These are phyloP conservation scores for Hemibagrus guttatus DNA, from an alignment of 2,797 vertebrate genomes.

Conservation along the genomic window DNA sequence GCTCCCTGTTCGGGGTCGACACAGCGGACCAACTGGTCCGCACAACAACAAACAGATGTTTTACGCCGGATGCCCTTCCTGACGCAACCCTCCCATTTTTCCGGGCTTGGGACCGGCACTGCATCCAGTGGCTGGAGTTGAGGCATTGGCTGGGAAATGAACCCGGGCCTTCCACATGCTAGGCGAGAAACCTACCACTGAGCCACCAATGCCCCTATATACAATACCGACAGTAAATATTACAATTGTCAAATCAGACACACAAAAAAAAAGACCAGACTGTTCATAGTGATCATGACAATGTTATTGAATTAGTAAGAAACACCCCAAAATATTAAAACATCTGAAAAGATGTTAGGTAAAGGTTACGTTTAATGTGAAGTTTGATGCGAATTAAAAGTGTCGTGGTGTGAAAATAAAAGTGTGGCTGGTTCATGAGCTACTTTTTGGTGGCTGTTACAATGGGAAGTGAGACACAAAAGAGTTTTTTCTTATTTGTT, in stretches of 20 bases:
- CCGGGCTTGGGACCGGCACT: too few relatives aligned
- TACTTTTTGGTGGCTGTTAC: not conserved
- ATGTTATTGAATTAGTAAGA: not conserved
- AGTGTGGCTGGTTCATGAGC: not conserved
- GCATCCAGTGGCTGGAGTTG: too few relatives aligned
- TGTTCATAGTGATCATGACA: not conserved
- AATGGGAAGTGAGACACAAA: not conserved
- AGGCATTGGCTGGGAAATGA: too few relatives aligned
- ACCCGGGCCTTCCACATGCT: too few relatives aligned
- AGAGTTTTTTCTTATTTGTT: not conserved
- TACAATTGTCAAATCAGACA: not conserved
- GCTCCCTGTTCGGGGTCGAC: too few relatives aligned
- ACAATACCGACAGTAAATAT: not conserved
- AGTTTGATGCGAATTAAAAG: not conserved
- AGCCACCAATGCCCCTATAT: too few relatives aligned
- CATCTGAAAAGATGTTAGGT: not conserved
- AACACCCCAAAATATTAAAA: not conserved
- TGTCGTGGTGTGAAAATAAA: not conserved
- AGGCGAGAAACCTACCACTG: too few relatives aligned
- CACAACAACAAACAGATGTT: too few relatives aligned
- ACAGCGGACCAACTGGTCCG: too few relatives aligned
- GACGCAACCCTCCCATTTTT: too few relatives aligned
- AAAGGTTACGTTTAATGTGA: not conserved
- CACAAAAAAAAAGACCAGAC: not conserved
- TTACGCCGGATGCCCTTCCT: too few relatives aligned